Conservation (phyloP, 2,888 invertebrate genomes). For the Nebria salina region DNA sequence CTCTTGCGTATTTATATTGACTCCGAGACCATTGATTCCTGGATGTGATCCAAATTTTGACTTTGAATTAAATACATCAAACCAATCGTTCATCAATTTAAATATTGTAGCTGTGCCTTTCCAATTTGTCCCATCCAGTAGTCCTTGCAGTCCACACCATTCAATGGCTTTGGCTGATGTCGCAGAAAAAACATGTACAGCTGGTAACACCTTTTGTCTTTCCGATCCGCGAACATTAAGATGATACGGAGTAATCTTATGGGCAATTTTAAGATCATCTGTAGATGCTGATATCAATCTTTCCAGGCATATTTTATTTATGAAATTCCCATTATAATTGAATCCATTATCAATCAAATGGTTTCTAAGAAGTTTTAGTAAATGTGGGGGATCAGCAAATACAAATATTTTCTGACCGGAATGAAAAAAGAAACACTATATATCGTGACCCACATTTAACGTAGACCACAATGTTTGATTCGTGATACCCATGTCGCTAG, state of each 20-base stretch:
- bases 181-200: neutral
- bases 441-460: slow-evolving; percentile 48
- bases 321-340: neutral
- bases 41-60: slow-evolving; percentile 15
- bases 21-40: neutral
- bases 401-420: slow-evolving; percentile 33
- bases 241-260: neutral
- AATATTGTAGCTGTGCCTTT: neutral
- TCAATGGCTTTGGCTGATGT: neutral
- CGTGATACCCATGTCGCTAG: slow-evolving; percentile 50
- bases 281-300: neutral
- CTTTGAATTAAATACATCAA: slow-evolving; percentile 6
- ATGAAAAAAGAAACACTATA: slow-evolving; percentile 49
- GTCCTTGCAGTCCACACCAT: slow-evolving; percentile 7
- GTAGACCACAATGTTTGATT: slow-evolving; percentile 48
- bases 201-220: neutral
- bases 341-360: slow-evolving; percentile 36
- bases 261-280: neutral
- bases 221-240: neutral
- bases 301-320: neutral
- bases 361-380: slow-evolving; percentile 36
- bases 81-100: slow-evolving; percentile 4
- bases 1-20: neutral
- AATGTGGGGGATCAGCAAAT: slow-evolving; percentile 40
- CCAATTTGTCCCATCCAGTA: neutral